Conservation (phyloP, 2,888 invertebrate species). For the Leptinotarsa peninsularis region DNA sequence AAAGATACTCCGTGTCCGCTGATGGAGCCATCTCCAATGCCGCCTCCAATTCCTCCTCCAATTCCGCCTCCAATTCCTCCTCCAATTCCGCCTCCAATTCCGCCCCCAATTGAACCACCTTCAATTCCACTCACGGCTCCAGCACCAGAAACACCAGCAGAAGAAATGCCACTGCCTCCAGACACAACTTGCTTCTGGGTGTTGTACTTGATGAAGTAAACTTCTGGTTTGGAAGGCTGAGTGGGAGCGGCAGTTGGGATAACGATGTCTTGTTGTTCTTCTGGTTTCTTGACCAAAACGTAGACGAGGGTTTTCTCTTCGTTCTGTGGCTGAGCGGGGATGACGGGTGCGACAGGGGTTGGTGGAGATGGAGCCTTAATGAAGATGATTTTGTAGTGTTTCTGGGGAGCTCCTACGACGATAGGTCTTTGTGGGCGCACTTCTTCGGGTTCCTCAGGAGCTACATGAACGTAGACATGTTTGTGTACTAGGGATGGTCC, state of each 20-base stretch:
- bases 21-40: slow-evolving; percentile 41
- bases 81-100: slow-evolving; percentile 27
- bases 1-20: slow-evolving; percentile 31
- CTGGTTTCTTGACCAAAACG: slow-evolving; percentile 89
- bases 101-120: slow-evolving; percentile 30
- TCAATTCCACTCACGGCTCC: slow-evolving; percentile 45
- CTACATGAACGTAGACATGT: slow-evolving; percentile 90
- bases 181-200: slow-evolving; percentile 69
- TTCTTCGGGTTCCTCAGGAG: slow-evolving; percentile 85
- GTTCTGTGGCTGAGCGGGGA: slow-evolving; percentile 83
- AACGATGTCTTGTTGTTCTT: slow-evolving; percentile 83
- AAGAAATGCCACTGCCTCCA: slow-evolving; percentile 44
- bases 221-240: slow-evolving; percentile 89
- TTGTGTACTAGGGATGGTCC: slow-evolving; percentile 79
- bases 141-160: slow-evolving; percentile 39
- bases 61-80: slow-evolving; percentile 34
- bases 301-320: slow-evolving; percentile 91
- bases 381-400: slow-evolving; percentile 92
- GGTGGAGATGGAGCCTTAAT: slow-evolving; percentile 75
- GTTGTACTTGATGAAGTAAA: slow-evolving; percentile 90
- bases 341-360: slow-evolving; percentile 80
- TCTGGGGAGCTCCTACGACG: slow-evolving; percentile 80
- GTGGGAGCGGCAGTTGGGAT: slow-evolving; percentile 84
- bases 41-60: slow-evolving; percentile 30
- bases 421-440: slow-evolving; percentile 74